These are phyloP conservation scores for Zosterops hypoxanthus DNA, from an alignment of 2,113 vertebrate genomes.

Conservation along the genomic window DNA sequence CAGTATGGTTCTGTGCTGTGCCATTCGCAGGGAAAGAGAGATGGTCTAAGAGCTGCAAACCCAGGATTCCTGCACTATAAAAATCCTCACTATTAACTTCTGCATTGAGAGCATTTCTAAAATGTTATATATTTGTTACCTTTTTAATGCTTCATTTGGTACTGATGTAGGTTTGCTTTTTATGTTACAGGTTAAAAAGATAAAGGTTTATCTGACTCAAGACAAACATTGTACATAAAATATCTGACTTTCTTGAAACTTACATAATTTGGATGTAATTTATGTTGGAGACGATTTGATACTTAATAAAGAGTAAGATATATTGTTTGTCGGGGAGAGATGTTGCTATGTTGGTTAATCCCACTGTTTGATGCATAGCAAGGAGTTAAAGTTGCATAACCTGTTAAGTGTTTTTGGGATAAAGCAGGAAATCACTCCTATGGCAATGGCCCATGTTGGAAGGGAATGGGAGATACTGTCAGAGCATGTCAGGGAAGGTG, in stretches of 20 bases:
- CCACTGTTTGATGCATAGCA: neutral
- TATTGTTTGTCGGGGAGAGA: neutral
- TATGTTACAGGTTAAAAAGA: conserved; percentile 67
- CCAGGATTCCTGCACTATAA: conserved; percentile 29
- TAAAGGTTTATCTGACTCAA: conserved; percentile 76
- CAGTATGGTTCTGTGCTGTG: conserved; percentile 93
- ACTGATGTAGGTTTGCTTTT: conserved; percentile 72
- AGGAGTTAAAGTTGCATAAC: neutral
- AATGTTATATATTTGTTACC: conserved; percentile 72
- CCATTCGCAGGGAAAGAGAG: conserved; percentile 89
- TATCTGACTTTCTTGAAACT: conserved; percentile 70
- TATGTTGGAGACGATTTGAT: conserved; percentile 83
- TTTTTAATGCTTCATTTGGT: conserved; percentile 76
- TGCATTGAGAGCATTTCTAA: conserved; percentile 74
- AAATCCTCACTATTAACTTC: conserved; percentile 67
- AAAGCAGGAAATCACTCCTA: neutral
- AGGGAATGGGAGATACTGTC: neutral
- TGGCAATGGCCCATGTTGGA: neutral
- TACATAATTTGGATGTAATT: conserved; percentile 78
- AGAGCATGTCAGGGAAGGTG: neutral
- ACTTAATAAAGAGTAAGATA: conserved; percentile 80
- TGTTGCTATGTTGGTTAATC: neutral
- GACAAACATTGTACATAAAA: conserved; percentile 75
- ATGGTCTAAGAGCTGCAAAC: conserved; percentile 81
- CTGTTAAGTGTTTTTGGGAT: neutral